Evolutionary conservation across 2,113 vertebrate genomes (phyloP).

Genomic region (Daboia siamensis): DNA sequence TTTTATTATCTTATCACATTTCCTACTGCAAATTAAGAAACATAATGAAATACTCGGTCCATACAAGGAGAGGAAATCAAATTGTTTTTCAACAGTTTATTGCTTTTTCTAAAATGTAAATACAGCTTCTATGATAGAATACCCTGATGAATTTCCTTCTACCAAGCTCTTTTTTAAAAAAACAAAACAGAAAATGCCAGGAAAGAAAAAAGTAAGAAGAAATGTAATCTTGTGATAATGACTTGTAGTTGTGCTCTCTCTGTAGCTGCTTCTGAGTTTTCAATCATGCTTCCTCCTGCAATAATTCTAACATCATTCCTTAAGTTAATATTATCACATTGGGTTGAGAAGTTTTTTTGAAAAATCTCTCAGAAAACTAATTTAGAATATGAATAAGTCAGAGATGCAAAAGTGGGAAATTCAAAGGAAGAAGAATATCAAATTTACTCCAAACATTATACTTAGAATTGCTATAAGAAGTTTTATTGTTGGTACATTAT

Average conservation of each 20-base stretch:
- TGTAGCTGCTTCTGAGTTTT: background rate
- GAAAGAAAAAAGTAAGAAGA: background rate
- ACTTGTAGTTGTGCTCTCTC: background rate
- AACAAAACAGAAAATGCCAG: background rate
- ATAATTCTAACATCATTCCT: background rate
- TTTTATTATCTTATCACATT: background rate
- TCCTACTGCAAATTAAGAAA: background rate
- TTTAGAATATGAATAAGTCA: background rate
- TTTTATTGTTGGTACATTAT: background rate
- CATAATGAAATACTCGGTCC: background rate
- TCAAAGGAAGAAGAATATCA: background rate
- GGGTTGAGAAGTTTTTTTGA: background rate
- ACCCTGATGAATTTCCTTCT: background rate
- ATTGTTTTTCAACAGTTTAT: background rate
- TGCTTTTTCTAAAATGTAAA: background rate
- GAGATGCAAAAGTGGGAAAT: background rate
- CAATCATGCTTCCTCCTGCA: background rate
- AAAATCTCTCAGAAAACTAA: background rate
- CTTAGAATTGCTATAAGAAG: background rate
- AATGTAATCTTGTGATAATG: background rate
- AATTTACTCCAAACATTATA: background rate
- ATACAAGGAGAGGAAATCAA: background rate
- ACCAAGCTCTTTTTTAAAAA: background rate
- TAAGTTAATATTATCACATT: background rate
- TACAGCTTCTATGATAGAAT: background rate